Conservation (phyloP, 2,888 invertebrate species). For the Xylota segnis region DNA sequence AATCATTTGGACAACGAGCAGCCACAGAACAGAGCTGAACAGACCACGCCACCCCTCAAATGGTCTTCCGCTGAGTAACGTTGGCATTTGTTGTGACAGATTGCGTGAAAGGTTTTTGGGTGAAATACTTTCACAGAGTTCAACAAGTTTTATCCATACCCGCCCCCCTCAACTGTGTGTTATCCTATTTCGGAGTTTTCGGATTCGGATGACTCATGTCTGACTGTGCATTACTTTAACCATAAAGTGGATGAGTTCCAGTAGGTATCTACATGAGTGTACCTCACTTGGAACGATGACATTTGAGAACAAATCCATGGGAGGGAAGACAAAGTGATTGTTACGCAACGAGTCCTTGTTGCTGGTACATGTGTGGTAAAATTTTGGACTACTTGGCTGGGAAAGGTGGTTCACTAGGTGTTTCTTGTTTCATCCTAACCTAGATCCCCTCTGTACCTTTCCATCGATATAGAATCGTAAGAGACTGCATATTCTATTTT, state of each 20-base stretch:
- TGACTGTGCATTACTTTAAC: not conserved
- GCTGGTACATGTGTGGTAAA: no score
- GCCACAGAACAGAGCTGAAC: not conserved
- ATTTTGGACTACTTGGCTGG: no score
- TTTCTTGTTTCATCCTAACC: no score
- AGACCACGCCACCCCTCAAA: conserved; percentile 1
- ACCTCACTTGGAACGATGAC: conserved; percentile 13
- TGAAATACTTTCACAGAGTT: conserved; percentile 13
- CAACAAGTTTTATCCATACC: conserved; percentile 53
- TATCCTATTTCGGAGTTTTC: conserved; percentile 10
- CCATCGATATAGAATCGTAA: no score
- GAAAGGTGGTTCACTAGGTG: no score
- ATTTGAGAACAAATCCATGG: no score
- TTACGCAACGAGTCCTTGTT: no score
- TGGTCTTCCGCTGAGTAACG: conserved; percentile 48
- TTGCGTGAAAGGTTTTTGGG: conserved; percentile 49
- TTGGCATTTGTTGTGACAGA: conserved; percentile 55
- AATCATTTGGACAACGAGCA: conserved; percentile 15
- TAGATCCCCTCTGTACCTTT: no score
- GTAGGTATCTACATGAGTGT: no score
- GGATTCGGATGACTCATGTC: conserved; percentile 34
- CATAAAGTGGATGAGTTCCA: no score
- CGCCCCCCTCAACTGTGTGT: conserved; percentile 11
- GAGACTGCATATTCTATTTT: no score
- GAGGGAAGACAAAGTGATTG: no score